phyloP scores from a whole-genome alignment of 2,113 vertebrate species.

The Lamprologus lemairii region DNA sequence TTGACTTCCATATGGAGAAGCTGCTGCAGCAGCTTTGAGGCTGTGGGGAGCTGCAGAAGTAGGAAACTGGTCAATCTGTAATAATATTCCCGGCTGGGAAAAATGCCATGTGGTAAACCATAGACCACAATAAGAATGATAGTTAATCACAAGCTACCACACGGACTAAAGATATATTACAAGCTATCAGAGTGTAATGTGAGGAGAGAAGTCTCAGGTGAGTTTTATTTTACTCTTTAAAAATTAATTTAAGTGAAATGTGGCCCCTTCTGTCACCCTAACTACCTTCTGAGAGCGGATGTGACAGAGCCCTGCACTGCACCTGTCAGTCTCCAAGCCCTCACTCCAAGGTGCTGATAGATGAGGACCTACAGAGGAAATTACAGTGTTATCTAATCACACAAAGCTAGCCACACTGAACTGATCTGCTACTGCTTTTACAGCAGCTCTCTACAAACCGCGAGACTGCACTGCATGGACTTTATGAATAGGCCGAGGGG shows the following conservation, averaged over 20 bases:
- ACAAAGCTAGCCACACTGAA: background rate
- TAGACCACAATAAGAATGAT: background rate
- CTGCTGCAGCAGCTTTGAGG: background rate
- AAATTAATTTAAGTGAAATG: background rate
- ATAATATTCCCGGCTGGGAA: background rate
- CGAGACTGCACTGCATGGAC: background rate
- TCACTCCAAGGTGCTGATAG: conserved; percentile 6
- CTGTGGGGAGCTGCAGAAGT: background rate
- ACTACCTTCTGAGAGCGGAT: background rate
- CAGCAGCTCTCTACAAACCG: background rate
- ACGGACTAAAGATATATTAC: background rate
- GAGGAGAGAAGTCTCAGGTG: background rate
- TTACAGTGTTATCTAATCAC: conserved; percentile 41
- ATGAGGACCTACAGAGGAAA: conserved; percentile 28
- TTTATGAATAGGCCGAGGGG: background rate
- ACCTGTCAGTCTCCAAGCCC: background rate
- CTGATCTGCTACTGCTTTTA: background rate
- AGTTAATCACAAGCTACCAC: background rate
- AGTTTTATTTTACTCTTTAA: background rate
- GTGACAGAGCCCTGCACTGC: background rate
- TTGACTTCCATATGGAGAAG: background rate
- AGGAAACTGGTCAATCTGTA: background rate
- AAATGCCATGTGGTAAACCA: background rate
- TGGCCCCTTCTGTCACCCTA: background rate
- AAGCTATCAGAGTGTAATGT: background rate